Evolutionary conservation across 2,888 invertebrate genomes (phyloP).

Genomic region (Metopia argyrocephala): DNA sequence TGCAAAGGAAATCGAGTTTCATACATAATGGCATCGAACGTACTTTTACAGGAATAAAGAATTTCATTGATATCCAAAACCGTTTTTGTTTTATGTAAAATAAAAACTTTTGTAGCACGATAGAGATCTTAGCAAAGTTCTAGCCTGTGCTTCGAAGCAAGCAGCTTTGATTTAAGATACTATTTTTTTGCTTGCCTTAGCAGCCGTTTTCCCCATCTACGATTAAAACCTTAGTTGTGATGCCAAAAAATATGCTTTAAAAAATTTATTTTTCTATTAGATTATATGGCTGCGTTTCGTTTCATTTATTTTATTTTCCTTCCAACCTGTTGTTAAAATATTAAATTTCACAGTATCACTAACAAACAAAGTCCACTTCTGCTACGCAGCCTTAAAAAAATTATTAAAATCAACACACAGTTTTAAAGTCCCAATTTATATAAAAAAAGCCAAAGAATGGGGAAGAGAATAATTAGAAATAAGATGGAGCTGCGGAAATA

Average conservation of each 20-base stretch:
- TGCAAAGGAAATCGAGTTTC: no score
- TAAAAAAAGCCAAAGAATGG: no score
- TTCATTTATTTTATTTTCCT: not conserved
- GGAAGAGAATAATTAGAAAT: not conserved
- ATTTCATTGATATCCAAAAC: no score
- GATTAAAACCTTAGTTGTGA: not conserved
- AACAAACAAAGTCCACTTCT: not conserved
- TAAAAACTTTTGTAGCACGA: no score
- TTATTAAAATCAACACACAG: conserved; percentile 55
- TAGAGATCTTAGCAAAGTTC: no score
- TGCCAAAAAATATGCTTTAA: not conserved
- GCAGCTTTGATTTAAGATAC: no score
- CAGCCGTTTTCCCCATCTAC: no score
- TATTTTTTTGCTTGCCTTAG: no score
- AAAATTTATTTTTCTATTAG: conserved; percentile 12
- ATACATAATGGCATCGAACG: no score
- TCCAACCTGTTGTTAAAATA: conserved; percentile 21
- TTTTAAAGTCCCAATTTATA: not conserved
- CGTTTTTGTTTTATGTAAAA: no score
- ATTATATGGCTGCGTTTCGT: conserved; percentile 5
- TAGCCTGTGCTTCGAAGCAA: no score
- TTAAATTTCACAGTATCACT: not conserved
- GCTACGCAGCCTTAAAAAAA: conserved; percentile 20
- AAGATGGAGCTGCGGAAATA: conserved; percentile 30
- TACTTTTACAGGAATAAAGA: no score